These are phyloP conservation scores for Gibbula magus DNA, from an alignment of 2,888 invertebrate genomes.

Conservation along the genomic window DNA sequence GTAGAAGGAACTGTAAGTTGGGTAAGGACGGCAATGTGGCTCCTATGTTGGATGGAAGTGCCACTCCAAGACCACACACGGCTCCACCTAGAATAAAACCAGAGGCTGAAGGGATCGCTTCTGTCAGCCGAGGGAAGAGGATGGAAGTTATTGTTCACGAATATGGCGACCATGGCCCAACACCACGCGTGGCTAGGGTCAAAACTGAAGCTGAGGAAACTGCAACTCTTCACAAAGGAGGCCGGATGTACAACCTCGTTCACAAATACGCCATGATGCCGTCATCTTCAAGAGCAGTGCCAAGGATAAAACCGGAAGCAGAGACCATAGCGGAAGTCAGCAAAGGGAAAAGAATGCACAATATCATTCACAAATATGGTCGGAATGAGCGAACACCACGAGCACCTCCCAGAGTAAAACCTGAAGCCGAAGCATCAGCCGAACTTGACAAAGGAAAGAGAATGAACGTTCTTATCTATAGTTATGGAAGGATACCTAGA, in stretches of 20 bases:
- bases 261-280: constrained; percentile 53
- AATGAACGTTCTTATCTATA: constrained; percentile 54
- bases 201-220: constrained; percentile 61
- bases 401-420: constrained; percentile 54
- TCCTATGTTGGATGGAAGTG: constrained; percentile 49
- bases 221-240: constrained; percentile 57
- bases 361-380: constrained; percentile 49
- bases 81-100: constrained; percentile 60
- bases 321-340: constrained; percentile 55
- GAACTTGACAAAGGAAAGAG: constrained; percentile 46
- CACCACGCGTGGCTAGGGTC: constrained; percentile 51
- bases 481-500: constrained; percentile 43
- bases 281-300: constrained; percentile 50
- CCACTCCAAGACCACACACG: constrained; percentile 55
- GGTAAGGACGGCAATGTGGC: constrained; percentile 56
- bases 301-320: constrained; percentile 58
- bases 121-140: constrained; percentile 52
- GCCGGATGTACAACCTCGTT: constrained; percentile 54
- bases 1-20: constrained; percentile 51
- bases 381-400: constrained; percentile 28
- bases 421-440: constrained; percentile 53
- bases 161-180: constrained; percentile 52
- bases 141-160: constrained; percentile 60
- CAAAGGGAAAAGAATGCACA: constrained; percentile 56
- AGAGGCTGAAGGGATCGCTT: constrained; percentile 55